These are phyloP conservation scores for Drosophila rellima DNA, from an alignment of 2,888 invertebrate genomes.

Conservation along the genomic window DNA sequence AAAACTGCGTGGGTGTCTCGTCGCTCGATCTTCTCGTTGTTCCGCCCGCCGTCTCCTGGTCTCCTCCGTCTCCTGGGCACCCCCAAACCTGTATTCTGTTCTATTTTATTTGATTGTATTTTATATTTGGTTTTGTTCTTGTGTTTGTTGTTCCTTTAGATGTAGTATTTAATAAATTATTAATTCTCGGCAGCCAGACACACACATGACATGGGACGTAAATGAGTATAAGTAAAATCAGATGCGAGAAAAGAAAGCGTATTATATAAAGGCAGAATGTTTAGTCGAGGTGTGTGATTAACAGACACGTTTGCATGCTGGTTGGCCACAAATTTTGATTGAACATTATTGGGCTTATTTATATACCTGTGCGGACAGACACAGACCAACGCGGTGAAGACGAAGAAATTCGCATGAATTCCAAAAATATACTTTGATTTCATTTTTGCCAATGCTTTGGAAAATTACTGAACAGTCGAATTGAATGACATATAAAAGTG, in stretches of 20 bases:
- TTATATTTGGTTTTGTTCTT: constrained; percentile 22
- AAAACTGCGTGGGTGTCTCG: constrained; percentile 60
- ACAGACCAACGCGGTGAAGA: constrained; percentile 34
- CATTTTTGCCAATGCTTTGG: constrained; percentile 16
- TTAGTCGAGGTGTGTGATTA: constrained; percentile 38
- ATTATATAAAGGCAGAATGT: constrained; percentile 61
- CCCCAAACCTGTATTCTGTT: constrained; percentile 45
- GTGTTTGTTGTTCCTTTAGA: constrained; percentile 26
- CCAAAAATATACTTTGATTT: constrained; percentile 64
- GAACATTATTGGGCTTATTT: constrained; percentile 59
- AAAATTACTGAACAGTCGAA: constrained; percentile 40
- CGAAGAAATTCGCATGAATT: constrained; percentile 35
- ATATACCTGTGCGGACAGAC: constrained; percentile 40
- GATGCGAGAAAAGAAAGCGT: constrained; percentile 33
- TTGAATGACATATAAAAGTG: constrained; percentile 39
- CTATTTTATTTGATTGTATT: constrained; percentile 33
- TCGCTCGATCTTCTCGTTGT: constrained; percentile 14
- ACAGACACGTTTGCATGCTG: constrained; percentile 17
- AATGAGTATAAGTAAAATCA: constrained; percentile 53
- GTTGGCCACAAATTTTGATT: constrained; percentile 49
- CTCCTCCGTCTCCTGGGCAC: constrained; percentile 20
- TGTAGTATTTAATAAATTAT: constrained; percentile 79
- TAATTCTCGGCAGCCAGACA: constrained; percentile 63
- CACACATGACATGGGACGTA: constrained; percentile 73
- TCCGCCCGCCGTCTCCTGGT: constrained; percentile 29